These are phyloP conservation scores for Hippasteria phrygiana DNA, from an alignment of 53 echinoderm and acorn worm genomes.

Conservation along the genomic window DNA sequence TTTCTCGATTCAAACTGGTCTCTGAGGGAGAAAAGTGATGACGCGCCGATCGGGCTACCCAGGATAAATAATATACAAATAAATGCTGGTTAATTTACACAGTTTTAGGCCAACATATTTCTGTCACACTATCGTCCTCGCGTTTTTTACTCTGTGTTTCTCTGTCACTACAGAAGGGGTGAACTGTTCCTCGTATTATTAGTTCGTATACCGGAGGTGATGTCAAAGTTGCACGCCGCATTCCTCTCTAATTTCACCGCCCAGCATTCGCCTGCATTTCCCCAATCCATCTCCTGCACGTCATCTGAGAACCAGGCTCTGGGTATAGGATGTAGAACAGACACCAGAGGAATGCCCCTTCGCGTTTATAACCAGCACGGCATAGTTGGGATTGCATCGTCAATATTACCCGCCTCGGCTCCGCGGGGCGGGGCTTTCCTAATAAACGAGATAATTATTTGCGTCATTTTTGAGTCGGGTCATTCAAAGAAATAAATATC, in stretches of 20 bases:
- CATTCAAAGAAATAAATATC: not conserved
- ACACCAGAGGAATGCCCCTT: not conserved
- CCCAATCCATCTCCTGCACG: not conserved
- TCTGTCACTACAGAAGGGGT: too few species aligned
- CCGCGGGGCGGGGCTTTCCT: not conserved
- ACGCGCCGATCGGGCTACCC: too few species aligned
- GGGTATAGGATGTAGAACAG: not conserved
- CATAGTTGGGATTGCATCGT: slow-evolving; percentile 9
- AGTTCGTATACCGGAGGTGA: not conserved
- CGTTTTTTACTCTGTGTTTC: too few species aligned
- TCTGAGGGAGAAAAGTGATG: too few species aligned
- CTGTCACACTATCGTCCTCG: too few species aligned
- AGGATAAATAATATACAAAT: too few species aligned
- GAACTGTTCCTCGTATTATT: too few species aligned
- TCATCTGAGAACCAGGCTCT: not conserved
- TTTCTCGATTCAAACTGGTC: too few species aligned
- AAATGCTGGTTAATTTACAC: too few species aligned
- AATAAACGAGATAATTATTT: slow-evolving; percentile 39
- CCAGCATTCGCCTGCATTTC: not conserved
- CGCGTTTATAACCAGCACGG: not conserved
- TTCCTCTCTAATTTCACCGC: not conserved
- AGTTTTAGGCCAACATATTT: too few species aligned
- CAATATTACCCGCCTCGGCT: not conserved
- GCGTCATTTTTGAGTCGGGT: slow-evolving; percentile 30
- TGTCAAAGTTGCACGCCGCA: not conserved